These are phyloP conservation scores for Ctenoplectra terminalis DNA, from an alignment of 1,140 invertebrate genomes.

Conservation along the genomic window DNA sequence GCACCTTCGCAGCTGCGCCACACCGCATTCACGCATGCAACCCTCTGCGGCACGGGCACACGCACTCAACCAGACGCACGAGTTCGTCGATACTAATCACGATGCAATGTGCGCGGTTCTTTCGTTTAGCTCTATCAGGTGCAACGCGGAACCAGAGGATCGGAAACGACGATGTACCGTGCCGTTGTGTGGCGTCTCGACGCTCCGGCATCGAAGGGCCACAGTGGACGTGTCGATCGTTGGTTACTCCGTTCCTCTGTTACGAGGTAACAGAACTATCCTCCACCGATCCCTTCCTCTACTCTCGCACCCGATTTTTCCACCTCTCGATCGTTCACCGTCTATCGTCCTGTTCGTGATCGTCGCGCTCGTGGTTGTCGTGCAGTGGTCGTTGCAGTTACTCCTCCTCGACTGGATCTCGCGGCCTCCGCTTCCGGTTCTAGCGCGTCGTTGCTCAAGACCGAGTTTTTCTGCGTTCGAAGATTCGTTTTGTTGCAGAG, in stretches of 20 bases:
- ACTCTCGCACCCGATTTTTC: too few species aligned
- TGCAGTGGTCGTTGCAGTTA: neutral
- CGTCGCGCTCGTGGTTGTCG: neutral
- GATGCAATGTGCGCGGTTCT: too few species aligned
- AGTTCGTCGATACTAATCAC: slow-evolving; percentile 6
- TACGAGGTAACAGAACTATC: neutral
- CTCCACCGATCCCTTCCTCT: neutral
- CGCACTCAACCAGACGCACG: slow-evolving; percentile 25
- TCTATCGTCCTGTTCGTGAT: neutral
- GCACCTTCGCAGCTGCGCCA: slow-evolving; percentile 1
- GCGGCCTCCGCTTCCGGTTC: neutral
- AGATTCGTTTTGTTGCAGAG: neutral
- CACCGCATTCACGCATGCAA: slow-evolving; percentile 28
- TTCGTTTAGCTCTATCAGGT: too few species aligned
- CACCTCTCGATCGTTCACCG: neutral
- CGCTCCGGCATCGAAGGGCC: slow-evolving; percentile 63
- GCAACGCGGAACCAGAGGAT: too few species aligned
- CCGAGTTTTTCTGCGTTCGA: neutral
- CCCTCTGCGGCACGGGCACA: slow-evolving; percentile 30
- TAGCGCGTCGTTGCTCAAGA: neutral
- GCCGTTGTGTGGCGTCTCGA: slow-evolving; percentile 54
- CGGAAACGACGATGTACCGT: slow-evolving; percentile 56
- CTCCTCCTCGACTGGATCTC: too few species aligned
- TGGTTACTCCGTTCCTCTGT: neutral
- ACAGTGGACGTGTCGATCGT: slow-evolving; percentile 39